phyloP scores from a whole-genome alignment of 2,113 vertebrate genomes.

The Apteryx mantelli region DNA sequence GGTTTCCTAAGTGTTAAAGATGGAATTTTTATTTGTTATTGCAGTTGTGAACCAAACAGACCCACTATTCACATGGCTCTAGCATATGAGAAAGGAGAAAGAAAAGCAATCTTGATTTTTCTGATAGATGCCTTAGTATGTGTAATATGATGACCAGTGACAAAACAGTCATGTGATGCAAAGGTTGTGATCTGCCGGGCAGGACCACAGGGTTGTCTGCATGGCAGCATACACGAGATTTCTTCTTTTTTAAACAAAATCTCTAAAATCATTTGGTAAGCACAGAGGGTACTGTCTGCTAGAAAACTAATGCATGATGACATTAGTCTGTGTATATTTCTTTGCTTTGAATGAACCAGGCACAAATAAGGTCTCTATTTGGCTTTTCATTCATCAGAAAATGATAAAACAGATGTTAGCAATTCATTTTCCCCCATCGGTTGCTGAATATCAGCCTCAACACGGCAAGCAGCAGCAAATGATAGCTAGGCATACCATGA shows the following conservation, averaged over 20 bases:
- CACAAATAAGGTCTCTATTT: not conserved
- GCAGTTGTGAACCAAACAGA: constrained; percentile 63
- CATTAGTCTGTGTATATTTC: not conserved
- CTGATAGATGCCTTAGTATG: not conserved
- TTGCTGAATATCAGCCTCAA: constrained; percentile 13
- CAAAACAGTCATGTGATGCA: not conserved
- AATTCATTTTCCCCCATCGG: constrained; percentile 1
- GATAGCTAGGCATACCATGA: not conserved
- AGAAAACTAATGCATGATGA: not conserved
- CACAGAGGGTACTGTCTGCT: not conserved
- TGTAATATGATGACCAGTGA: not conserved
- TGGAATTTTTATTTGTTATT: constrained; percentile 73
- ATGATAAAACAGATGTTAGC: constrained; percentile 33
- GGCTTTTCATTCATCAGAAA: constrained; percentile 4
- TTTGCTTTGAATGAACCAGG: constrained; percentile 13
- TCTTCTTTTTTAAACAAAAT: not conserved
- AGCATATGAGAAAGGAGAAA: constrained; percentile 38
- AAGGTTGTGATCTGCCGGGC: not conserved
- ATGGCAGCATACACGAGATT: not conserved
- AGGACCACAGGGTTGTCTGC: not conserved
- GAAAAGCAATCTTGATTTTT: constrained; percentile 11
- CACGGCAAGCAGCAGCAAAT: not conserved
- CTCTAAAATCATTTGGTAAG: not conserved
- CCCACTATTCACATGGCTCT: constrained; percentile 55
- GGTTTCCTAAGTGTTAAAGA: constrained; percentile 72